Evolutionary conservation across 2,113 vertebrate genomes (phyloP).

Genomic region (Corydoras sp.): DNA sequence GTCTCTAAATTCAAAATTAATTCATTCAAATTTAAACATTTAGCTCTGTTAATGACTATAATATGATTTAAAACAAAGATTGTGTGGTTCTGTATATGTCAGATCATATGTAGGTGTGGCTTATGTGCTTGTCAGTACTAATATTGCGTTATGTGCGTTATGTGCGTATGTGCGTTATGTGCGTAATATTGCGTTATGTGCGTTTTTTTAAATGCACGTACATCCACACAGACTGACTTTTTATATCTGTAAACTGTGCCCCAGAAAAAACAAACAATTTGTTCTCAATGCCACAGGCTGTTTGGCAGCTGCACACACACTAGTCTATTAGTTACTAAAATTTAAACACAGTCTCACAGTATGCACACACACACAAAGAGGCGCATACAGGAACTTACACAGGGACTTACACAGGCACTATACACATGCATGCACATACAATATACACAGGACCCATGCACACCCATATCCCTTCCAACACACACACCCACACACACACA

Average conservation of each 20-base stretch:
- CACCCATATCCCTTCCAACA: background rate
- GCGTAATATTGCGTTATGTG: background rate
- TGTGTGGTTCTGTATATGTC: background rate
- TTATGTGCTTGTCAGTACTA: no score
- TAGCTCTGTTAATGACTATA: no score
- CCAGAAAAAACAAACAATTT: background rate
- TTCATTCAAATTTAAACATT: no score
- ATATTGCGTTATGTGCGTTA: no score
- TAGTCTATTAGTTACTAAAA: background rate
- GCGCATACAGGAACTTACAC: background rate
- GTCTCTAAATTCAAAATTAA: no score
- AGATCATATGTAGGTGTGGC: background rate
- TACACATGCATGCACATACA: background rate
- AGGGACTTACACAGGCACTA: background rate
- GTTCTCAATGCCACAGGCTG: background rate
- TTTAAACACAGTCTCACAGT: background rate
- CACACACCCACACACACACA: slow-evolving; percentile 13
- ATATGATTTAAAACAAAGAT: no score
- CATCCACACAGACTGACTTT: slow-evolving; percentile 24
- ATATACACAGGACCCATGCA: background rate
- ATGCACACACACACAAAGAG: slow-evolving; percentile 16
- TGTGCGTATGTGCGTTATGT: no score
- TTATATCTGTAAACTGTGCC: background rate
- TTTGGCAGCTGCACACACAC: background rate
- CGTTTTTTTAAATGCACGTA: slow-evolving; percentile 31